These are phyloP conservation scores for Xenotilapia caudafasciata DNA, from an alignment of 2,113 vertebrate genomes.

Conservation along the genomic window DNA sequence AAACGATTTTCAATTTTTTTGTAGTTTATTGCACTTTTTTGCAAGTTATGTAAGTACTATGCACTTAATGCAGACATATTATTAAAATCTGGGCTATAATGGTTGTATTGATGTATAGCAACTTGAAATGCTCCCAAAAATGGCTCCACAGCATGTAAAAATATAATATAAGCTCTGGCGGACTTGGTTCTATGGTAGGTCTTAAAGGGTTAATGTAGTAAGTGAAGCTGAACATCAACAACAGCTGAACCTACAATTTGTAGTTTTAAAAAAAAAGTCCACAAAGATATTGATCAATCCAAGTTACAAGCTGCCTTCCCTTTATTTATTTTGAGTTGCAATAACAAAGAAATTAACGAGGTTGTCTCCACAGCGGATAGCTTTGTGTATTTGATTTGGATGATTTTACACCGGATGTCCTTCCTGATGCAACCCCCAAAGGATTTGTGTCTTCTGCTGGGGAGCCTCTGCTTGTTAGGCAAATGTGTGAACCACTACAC, in stretches of 20 bases:
- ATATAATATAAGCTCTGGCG: too few relatives aligned
- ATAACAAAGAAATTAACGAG: neutral
- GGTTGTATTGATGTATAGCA: too few relatives aligned
- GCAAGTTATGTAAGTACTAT: rapidly evolving
- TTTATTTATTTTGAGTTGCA: neutral
- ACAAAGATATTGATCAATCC: neutral
- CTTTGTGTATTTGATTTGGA: neutral
- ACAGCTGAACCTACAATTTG: neutral
- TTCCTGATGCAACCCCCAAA: neutral
- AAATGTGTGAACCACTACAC: neutral
- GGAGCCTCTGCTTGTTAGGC: too few relatives aligned
- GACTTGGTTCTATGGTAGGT: too few relatives aligned
- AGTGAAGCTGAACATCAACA: neutral
- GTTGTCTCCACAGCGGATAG: neutral
- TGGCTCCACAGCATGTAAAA: too few relatives aligned
- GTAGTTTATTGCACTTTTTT: too few relatives aligned
- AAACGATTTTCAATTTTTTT: too few relatives aligned
- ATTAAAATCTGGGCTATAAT: too few relatives aligned
- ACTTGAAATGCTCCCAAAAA: too few relatives aligned
- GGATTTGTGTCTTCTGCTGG: neutral
- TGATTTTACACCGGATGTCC: neutral
- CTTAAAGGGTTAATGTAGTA: neutral
- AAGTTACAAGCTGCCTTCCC: neutral
- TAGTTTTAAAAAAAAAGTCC: neutral
- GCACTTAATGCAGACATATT: too few relatives aligned